Percentiles rank a stretch among this genome's conserved stretches.
Conservation (phyloP, 2,113 vertebrate genomes). For the Haliaeetus leucogaster region DNA sequence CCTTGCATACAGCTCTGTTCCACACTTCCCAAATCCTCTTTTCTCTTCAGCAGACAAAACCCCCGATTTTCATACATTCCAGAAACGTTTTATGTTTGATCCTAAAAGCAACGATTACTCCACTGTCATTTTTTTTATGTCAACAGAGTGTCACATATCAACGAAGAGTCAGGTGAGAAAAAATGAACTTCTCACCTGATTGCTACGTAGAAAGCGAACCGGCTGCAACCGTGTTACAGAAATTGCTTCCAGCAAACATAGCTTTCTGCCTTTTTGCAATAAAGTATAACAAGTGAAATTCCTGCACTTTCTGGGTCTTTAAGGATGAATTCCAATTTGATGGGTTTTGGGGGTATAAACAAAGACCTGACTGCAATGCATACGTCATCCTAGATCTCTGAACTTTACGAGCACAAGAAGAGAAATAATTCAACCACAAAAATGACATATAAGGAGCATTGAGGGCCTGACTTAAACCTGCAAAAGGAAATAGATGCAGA, state of each 20-base stretch:
- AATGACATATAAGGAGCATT: background rate
- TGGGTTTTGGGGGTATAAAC: background rate
- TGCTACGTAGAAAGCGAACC: rapidly evolving
- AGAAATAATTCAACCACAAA: background rate
- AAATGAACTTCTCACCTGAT: background rate
- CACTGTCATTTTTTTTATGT: background rate
- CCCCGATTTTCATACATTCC: background rate
- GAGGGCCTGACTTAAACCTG: background rate
- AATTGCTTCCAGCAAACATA: background rate
- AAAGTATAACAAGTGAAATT: background rate
- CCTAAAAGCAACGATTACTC: background rate
- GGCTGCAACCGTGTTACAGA: background rate
- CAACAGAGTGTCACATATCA: background rate
- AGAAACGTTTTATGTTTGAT: background rate
- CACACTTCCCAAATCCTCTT: constrained; percentile 8
- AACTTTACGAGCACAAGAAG: background rate
- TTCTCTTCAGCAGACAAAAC: background rate
- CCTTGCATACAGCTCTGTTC: background rate
- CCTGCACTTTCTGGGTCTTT: background rate
- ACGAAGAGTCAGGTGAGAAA: background rate
- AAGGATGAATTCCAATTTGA: background rate
- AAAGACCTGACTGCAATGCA: background rate
- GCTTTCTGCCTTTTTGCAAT: background rate
- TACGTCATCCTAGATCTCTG: background rate
- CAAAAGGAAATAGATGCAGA: background rate